Evolutionary conservation across 2,888 invertebrate species (phyloP), one percentile per base, ranked within the genome.

Genomic region (Stenchaetothrips biformis): DNA sequence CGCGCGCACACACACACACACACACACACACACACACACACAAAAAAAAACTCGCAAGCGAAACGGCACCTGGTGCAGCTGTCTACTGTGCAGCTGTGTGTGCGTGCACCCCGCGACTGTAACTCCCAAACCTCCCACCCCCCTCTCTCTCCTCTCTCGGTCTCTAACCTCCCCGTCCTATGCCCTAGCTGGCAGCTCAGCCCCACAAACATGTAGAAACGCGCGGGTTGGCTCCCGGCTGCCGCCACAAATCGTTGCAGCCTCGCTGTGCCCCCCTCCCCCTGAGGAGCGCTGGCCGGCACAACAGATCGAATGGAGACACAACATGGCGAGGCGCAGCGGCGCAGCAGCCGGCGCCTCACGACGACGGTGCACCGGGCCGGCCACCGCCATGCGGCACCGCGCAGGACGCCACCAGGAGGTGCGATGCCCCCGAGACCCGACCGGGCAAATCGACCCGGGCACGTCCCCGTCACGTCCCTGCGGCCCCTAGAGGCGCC

Each of bases 171-270:
- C 53, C 59, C 59, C 8, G 1, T 13, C 13, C 59, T 18, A 9
- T 59, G 18, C 59, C 18, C 59, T 6, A 9, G 53, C 53, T 9
- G 3, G 59, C 59, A 16, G 9, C 13, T 16, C 53, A 6, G 59
- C 18, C 59, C 59, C 37, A 37, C 37, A 37, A 37, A 37, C 37
- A 4, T 37, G 37, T 37, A 4, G 37, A 37, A 18, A 53, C 53
- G 53, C 4, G 53, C 4, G n/a, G 16, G 53, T 4, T 11, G 53
- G 8, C 53, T 13, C 13, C 3, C 53, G 53, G 53, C 59, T 49
- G n/a, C 62, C 77, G 62, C 53, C 82, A 62, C 79, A 78, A 77
- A 67, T 37, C 67, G 78, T 49, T 78, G 53, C 78, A 81, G 48
- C 59, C 67, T 67, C 78, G 78, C 48, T 59, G 48, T 7, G 74